These are phyloP conservation scores for Syrphus vitripennis DNA, from an alignment of 2,888 invertebrate genomes.

Conservation along the genomic window DNA sequence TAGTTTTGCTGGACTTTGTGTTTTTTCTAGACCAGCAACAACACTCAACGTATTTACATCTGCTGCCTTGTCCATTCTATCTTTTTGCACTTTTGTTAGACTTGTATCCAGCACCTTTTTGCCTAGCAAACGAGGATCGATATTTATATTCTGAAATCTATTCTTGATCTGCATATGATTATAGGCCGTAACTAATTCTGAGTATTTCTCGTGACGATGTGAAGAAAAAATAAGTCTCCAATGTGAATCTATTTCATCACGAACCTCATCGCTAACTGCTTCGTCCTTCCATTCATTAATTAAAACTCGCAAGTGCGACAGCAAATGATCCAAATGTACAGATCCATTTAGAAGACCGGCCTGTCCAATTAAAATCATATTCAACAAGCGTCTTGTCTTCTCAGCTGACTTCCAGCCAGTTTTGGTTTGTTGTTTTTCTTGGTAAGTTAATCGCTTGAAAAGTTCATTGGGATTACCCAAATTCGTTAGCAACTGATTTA, in stretches of 20 bases:
- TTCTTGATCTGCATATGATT: slow-evolving; percentile 74
- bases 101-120: slow-evolving; percentile 66
- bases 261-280: slow-evolving; percentile 80
- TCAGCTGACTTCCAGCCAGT: slow-evolving; percentile 81
- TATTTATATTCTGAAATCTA: slow-evolving; percentile 74
- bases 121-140: slow-evolving; percentile 76
- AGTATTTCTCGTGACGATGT: slow-evolving; percentile 77
- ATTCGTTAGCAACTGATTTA: slow-evolving; percentile 75
- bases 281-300: slow-evolving; percentile 73
- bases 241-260: slow-evolving; percentile 82
- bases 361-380: slow-evolving; percentile 84
- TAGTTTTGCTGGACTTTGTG: not conserved
- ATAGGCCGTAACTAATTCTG: slow-evolving; percentile 76
- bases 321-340: slow-evolving; percentile 81
- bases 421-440: slow-evolving; percentile 82
- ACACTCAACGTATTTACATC: not conserved
- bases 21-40: not conserved
- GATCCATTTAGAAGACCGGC: slow-evolving; percentile 83
- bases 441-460: slow-evolving; percentile 80
- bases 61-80: slow-evolving; percentile 64
- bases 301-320: slow-evolving; percentile 76
- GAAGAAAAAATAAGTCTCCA: slow-evolving; percentile 83
- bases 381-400: slow-evolving; percentile 81
- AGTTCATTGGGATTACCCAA: slow-evolving; percentile 83
- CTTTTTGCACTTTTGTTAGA: slow-evolving; percentile 72